Percentiles rank a stretch among this genome's conserved stretches.
phyloP scores from a whole-genome alignment of 2,113 vertebrate genomes.

The Cottus gobio region DNA sequence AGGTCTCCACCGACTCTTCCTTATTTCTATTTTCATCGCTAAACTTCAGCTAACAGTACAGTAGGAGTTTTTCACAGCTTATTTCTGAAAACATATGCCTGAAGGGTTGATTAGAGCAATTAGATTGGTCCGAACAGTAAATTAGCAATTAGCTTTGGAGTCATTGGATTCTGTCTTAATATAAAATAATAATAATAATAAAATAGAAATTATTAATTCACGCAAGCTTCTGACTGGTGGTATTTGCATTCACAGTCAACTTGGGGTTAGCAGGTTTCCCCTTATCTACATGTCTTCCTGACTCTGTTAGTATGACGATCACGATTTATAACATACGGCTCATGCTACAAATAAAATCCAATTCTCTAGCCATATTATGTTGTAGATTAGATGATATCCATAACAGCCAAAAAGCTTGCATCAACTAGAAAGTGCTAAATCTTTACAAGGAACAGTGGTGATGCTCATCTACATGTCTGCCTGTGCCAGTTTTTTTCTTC shows the following conservation, averaged over 20 bases:
- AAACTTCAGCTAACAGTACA: background rate
- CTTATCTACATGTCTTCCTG: background rate
- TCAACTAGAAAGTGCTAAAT: constrained; percentile 27
- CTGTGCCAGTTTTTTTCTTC: constrained; percentile 26
- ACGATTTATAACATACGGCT: constrained; percentile 1
- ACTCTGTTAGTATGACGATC: background rate
- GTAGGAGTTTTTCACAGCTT: background rate
- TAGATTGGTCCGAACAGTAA: background rate
- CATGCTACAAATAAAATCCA: constrained; percentile 21
- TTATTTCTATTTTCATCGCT: background rate
- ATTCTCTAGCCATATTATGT: constrained; percentile 21
- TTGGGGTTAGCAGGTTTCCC: background rate
- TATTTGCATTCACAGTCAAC: background rate
- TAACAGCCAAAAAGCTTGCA: constrained; percentile 44
- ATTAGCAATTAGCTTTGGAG: background rate
- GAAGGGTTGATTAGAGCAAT: background rate
- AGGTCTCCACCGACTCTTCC: background rate
- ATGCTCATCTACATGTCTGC: constrained; percentile 44
- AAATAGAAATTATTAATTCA: background rate
- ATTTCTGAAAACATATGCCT: background rate
- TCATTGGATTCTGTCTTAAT: background rate
- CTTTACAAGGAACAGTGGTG: constrained; percentile 46
- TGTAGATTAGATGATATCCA: constrained; percentile 43
- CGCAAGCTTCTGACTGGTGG: background rate
- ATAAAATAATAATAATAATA: too few species aligned